Base-by-base conservation (phyloP, 2,113 vertebrate genomes). In the Haplochromis burtoni region DNA sequence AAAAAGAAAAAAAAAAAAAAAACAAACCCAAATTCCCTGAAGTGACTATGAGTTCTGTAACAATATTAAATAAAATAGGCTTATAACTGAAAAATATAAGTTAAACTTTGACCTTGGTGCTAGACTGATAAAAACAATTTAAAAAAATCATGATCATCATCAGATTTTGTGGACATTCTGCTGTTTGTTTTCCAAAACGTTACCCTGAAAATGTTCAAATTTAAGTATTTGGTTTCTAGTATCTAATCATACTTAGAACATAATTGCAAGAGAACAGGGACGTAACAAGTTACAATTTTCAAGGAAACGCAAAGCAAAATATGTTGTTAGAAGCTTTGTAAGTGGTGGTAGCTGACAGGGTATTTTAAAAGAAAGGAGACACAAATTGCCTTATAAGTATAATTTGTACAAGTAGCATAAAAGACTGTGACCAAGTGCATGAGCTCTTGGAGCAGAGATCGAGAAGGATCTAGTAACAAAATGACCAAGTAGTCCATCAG, bases 81-180 rank as follows among this genome's bases (percentile, higher is more conserved):
- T 76, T 17, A 29, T 76, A 29, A 11, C 14, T 76, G 14, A 47
- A 76, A 47, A 29, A 47, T 47, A 47, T 10, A 11, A 76, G 42
- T 29, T 19, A 47, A 76, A 45, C 14, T 2, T 45, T 26, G 5
- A 47, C 40, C 24, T 76, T 29, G 16, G 14, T 29, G 42, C 24
- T 47, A 4, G 40, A 2, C 19, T 47, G 6, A 19, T 47, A 2
- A 76, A 33, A 1, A 7, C 29, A 19, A 33, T 55, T 0, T 0
- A 1, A 5, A 5, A 16, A 31, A 26, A 59, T 8, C 2, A 13
- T 73, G 68, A 26, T 73, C 9, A 24, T 73, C 40, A 7, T 45
- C 21, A 76, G 68, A 29, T 47, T 47, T 47, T 49, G 16, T 19
- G 24, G 40, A 78, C 31, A 47, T 78, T 78, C 24, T 76, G 71